Evolutionary conservation across 2,888 invertebrate species (phyloP), one percentile per base, ranked within the genome.

Genomic region (Zeuzera pyrina): DNA sequence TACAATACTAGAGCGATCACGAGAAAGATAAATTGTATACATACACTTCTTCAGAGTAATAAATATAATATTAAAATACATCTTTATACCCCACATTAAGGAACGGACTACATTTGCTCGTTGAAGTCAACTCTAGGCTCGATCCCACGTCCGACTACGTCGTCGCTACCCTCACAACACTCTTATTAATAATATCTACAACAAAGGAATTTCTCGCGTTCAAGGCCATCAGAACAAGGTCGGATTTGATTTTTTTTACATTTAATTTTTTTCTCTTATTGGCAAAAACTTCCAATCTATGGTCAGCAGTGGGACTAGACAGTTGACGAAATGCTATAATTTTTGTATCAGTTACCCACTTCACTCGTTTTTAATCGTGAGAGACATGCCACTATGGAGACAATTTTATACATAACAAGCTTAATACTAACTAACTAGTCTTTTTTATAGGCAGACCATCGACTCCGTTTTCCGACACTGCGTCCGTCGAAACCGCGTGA

Each of bases 361-460:
- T 5, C 19, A 19, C 25, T 13, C 7, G 25, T 25, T 25, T 25
- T 12, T 41, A 41, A 45, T 45, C 50, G 47, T 51, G 71, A 76
- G 71, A 71, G 73, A 73, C 69, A 66, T 61, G 69, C 66, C 62
- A 62, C 57, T 64, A 66, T 49, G 60, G 63, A 69, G 62, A 73
- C 63, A 57, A 66, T 57, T 58, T 61, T 55, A 46, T 41, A 43
- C 38, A 52, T 60, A 68, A 64, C 60, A 71, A 72, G 69, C 74
- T 77, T 76, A 77, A 72, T 65, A 65, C 65, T 73, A 74, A 73
- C 68, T 70, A 70, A 70, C 70, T 76, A 77, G 76, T 76, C 72
- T 74, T 71, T 69, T 31, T 63, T 65, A 56, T 64, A 69, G 74
- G 76, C 73, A 66, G 70, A 70, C 69, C 68, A 49, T 64, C 64